Base-by-base conservation (phyloP, 2,888 invertebrate genomes). In the Scaptomyza caliginosa region DNA sequence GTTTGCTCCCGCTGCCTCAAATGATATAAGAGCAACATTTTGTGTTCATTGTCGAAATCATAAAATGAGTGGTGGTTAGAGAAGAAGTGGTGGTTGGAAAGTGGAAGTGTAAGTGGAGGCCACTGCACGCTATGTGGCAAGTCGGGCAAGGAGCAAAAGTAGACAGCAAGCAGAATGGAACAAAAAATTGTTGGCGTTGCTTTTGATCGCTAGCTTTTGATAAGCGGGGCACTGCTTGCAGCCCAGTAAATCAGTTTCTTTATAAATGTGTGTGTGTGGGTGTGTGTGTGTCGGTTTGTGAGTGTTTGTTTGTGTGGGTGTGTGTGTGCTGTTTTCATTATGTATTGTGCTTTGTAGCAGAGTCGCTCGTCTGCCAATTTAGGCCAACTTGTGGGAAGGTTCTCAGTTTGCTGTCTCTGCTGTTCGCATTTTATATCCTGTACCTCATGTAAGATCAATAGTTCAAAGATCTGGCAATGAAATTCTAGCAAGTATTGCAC, bases 201-300 rank as follows among this genome's bases (percentile, higher is more conserved):
- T 67, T 68, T 73, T 78, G 80, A 85, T 82, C 74, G 79, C 45
- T 57, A 63, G 58, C 50, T 74, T 74, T 78, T 82, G 85, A 80
- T 80, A 84, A 78, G 72, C 62, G 73, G 73, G 26, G 58, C 72
- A 60, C 67, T 57, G 73, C 39, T 67, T 57, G 62, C 66, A 66
- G 43, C 45, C 51, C 56, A 54, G 32, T 67, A 64, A 67, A 68
- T 72, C 72, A 57, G 50, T 48, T 24, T 13, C 32, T 13, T 6
- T 50, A 26, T 16, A n/a, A n/a, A 19, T 57, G 5, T 40, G 26
- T 13, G n/a, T 16, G 13, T 24, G 3, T 42, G 8, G 24, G 19
- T 40, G 28, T 48, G 16, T 48, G 40, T 57, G 54, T 48, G 19
- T 36, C 66, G 8, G 49, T 49, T 19, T 39, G 24, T n/a, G 50